Evolutionary conservation across 2,797 vertebrate genomes (phyloP).

Genomic region (Cossypha niveicapilla): DNA sequence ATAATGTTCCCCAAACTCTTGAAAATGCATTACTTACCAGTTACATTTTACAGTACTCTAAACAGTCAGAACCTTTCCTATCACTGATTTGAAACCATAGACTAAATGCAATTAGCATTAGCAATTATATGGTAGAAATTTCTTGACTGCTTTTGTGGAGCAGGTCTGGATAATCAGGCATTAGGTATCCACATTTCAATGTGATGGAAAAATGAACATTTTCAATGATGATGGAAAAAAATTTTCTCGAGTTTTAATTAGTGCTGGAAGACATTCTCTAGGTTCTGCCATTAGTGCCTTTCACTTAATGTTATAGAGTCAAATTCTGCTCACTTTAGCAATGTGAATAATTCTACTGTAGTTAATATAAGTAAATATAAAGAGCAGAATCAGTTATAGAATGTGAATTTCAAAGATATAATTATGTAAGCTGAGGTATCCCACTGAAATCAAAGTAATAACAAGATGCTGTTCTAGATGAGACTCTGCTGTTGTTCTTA

Average conservation of each 20-base stretch:
- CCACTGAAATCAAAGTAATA: background rate
- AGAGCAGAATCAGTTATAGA: background rate
- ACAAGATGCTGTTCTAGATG: background rate
- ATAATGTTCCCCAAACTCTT: constrained; percentile 33
- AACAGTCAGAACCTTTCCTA: constrained; percentile 17
- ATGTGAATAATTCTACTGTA: background rate
- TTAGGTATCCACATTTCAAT: background rate
- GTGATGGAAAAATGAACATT: background rate
- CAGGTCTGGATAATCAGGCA: constrained; percentile 16
- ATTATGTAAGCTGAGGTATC: background rate
- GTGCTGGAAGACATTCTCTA: constrained; percentile 12
- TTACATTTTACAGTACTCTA: constrained; percentile 1
- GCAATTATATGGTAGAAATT: constrained; percentile 17
- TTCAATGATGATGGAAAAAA: background rate
- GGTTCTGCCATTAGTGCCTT: constrained; percentile 5
- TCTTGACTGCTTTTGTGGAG: constrained; percentile 1
- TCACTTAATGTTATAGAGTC: background rate
- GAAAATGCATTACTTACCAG: background rate
- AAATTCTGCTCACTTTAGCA: background rate
- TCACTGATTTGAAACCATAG: constrained; percentile 6
- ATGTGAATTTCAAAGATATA: background rate
- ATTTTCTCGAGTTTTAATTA: constrained; percentile 7
- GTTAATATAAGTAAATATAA: background rate
- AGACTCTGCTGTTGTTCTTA: background rate
- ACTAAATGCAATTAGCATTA: constrained; percentile 1